A percentile compares a stretch with the other conserved stretches of the same genome.
These are phyloP conservation scores for Conus ventricosus DNA, from an alignment of 1,140 invertebrate genomes.

Conservation along the genomic window DNA sequence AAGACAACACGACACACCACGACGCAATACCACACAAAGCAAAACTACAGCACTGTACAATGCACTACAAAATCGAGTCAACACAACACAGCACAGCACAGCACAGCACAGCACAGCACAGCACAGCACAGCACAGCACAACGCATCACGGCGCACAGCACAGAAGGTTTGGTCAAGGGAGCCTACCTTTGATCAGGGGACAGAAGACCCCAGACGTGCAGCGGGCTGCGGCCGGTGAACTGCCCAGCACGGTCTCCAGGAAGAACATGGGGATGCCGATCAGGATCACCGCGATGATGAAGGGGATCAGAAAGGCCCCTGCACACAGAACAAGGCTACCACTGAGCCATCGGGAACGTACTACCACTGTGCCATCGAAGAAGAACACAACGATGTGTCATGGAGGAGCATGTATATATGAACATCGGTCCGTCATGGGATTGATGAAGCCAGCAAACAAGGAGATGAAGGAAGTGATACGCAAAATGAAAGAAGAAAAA, in stretches of 20 bases:
- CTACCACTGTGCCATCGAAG: no score
- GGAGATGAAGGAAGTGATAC: no score
- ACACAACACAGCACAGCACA: not conserved
- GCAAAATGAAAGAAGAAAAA: no score
- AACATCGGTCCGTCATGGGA: no score
- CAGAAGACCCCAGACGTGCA: slow-evolving; percentile 97
- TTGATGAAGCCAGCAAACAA: no score
- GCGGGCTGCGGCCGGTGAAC: slow-evolving; percentile 86
- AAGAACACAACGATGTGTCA: no score
- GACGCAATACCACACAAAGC: not conserved
- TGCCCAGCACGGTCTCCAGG: slow-evolving; percentile 95
- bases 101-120: slow-evolving; percentile 73
- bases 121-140: no score
- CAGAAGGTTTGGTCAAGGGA: not conserved
- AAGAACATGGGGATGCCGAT: slow-evolving; percentile 95
- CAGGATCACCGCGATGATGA: slow-evolving; percentile 92
- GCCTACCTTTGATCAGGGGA: slow-evolving; percentile 95
- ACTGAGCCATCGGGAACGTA: no score
- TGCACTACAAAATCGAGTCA: no score
- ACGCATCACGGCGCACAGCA: not conserved
- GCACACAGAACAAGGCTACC: not conserved
- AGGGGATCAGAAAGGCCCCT: slow-evolving; percentile 92
- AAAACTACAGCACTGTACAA: no score
- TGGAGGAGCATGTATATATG: no score
- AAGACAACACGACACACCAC: slow-evolving; percentile 73